Evolutionary conservation across 1,140 invertebrate genomes (phyloP).

Genomic region (Drosophila bocki): DNA sequence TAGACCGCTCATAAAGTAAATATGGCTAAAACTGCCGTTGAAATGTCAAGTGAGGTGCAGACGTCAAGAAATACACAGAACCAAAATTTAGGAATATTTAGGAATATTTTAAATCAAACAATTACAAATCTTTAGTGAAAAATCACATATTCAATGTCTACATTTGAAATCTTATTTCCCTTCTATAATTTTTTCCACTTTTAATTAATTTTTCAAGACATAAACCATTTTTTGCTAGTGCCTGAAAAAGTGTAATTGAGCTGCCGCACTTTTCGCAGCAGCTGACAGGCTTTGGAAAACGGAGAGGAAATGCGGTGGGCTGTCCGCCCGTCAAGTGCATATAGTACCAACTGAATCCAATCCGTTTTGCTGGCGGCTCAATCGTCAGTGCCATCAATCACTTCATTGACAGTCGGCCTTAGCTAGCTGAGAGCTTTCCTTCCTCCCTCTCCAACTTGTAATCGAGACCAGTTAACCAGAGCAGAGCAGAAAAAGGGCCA

Average conservation of each 20-base stretch:
- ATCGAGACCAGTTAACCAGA: conserved; percentile 54
- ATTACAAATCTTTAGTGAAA: no score
- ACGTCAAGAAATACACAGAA: background rate
- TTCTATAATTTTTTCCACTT: background rate
- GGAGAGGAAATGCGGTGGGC: background rate
- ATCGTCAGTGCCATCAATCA: conserved; percentile 79
- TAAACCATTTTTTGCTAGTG: background rate
- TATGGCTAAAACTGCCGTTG: background rate
- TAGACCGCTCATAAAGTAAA: conserved; percentile 34
- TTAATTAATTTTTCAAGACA: background rate
- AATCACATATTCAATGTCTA: no score
- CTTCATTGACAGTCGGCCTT: conserved; percentile 63
- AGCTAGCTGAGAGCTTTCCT: conserved; percentile 43
- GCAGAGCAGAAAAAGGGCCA: background rate
- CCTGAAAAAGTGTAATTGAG: conserved; percentile 55
- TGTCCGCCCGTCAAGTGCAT: conserved; percentile 20
- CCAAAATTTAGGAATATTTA: background rate
- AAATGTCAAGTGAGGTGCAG: background rate
- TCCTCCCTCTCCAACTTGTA: conserved; percentile 37
- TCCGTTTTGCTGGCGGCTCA: conserved; percentile 51
- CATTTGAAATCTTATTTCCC: background rate
- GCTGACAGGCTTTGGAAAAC: conserved; percentile 49
- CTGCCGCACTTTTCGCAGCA: conserved; percentile 55
- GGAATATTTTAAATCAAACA: background rate
- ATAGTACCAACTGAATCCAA: conserved; percentile 15